Evolutionary conservation across 1,140 invertebrate species (phyloP), one percentile per base, ranked within the genome.

Genomic region (Leptonema lineaticorne): DNA sequence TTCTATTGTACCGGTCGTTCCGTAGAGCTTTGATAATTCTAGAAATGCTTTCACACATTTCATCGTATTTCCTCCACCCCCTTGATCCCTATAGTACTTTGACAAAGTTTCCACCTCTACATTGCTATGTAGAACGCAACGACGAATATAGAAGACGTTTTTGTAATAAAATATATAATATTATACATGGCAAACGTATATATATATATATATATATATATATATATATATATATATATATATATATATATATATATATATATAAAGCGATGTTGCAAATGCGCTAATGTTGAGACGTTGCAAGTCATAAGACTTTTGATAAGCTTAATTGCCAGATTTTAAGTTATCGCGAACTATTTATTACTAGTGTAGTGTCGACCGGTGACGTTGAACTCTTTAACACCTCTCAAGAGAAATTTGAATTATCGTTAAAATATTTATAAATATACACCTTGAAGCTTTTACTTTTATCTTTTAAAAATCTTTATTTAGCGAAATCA

Each of bases 71-170:
- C 63, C n/a, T n/a, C n/a, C n/a, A n/a, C n/a, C n/a, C n/a, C n/a
- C 37, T 68, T 71, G 69, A 71, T 71, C 65, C 60, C 50, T 28
- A n/a, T n/a, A 60, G 65, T 67, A 71, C 57, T 69, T 71, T 68
- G 67, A 71, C 62, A 71, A 71, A 71, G 69, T 71, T 71, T 37
- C n/a, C 65, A 45, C 16, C 26, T 53, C 22, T 18, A 53, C 50
- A 26, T 26, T 22, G 18, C 4, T 18, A 7, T 16, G 7, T 20
- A 20, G 46, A n/a, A 26, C 22, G 50, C 1, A 24, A 20, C 50
- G 24, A 26, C 20, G 3, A 53, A 24, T 53, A 20, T 41, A n/a
- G n/a, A n/a, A n/a, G n/a, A 18, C 46, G n/a, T 48, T 20, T 48
- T 14, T 46, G 46, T 18, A 20, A 24, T 24, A 18, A 9, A 53